Base-by-base conservation (phyloP, 2,113 vertebrate genomes). In the Colossoma macropomum region DNA sequence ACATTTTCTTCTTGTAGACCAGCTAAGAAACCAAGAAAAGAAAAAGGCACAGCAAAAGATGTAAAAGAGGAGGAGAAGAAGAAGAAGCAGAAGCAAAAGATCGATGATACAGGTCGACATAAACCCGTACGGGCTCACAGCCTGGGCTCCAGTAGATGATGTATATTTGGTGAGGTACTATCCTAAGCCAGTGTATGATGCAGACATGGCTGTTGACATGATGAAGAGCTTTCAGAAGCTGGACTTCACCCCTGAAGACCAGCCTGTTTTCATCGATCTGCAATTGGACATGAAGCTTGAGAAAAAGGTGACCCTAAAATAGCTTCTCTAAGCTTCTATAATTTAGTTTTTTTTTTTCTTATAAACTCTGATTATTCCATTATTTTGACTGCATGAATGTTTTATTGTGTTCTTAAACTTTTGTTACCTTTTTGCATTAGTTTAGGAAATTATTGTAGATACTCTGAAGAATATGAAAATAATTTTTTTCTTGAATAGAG, bases 221-320 rank as follows among this genome's bases (percentile, higher is more conserved):
- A 94, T 99, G 19, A 98, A 97, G 91, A 95, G 70, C 0, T 97
- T 94, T 83, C 97, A 97, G 84, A 5, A 83, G 30, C 79, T 99
- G 87, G 98, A 99, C 68, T 97, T 96, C 85, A 96, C 96, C 0
- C 0, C 91, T 50, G 92, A 86, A 45, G 83, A 86, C 9, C 97
- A 99, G 86, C 88, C 87, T 0, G 87, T 99, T 17, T 97, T 93
- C 63, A 85, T 96, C 23, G 93, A 96, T 0, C 91, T 98, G 2
- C 94, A 77, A 82, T 91, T 99, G 30, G 94, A 99, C 84, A 97
- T 98, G 96, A 88, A 93, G 0, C 90, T 96, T 50, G 94, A 96
- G 83, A 99, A 98, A 85, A 99, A 99, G 97, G 98, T 99, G 93
- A 16, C 30, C 23, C 25, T 30, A 45, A 3, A 5, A 1, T n/a